Base-by-base conservation (phyloP, 2,888 invertebrate species). In the Synergus laeviventris region DNA sequence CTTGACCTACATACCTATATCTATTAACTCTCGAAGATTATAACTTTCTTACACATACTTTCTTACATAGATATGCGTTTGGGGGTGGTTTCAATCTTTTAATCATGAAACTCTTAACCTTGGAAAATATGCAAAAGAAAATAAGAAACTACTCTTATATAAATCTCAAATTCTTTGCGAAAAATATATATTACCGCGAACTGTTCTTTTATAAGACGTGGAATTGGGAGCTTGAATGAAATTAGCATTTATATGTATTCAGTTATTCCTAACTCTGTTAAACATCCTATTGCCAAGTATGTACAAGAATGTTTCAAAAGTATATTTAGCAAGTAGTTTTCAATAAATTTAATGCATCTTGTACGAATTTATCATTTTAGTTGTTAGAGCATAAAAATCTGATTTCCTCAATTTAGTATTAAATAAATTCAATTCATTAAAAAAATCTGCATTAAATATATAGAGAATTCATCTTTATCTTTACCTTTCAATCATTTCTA, bases 1-100 rank as follows among this genome's bases (percentile, higher is more conserved):
- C 84, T 84, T 84, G 84, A 82, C 84, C 85, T 54, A 18, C 31
- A 84, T 77, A 80, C 73, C 54, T 78, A 80, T 75, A 73, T 75
- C 77, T 78, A 70, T 66, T 61, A 56, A 39, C 12, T 73, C 31
- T 49, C 18, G 18, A 39, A 64, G 21, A 39, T 64, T 38, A 42
- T 62, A 39, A 62, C 36, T 36, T 38, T 8, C 36, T n/a, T 62
- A 18, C 11, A 39, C 66, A 49, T 21, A 45, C 16, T 9, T n/a
- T n/a, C n/a, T n/a, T n/a, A 8, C n/a, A 45, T 18, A 38, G 7
- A 42, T 39, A 5, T 42, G 11, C 21, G 21, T 42, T 14, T n/a
- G 3, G 39, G 21, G 39, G 64, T 66, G 16, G 9, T 24, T 66
- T 39, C 1, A 18, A 64, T 64, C 21, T 64, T 66, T 42, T 42